These are phyloP conservation scores for Glareola pratincola DNA, from an alignment of 2,113 vertebrate genomes.

Conservation along the genomic window DNA sequence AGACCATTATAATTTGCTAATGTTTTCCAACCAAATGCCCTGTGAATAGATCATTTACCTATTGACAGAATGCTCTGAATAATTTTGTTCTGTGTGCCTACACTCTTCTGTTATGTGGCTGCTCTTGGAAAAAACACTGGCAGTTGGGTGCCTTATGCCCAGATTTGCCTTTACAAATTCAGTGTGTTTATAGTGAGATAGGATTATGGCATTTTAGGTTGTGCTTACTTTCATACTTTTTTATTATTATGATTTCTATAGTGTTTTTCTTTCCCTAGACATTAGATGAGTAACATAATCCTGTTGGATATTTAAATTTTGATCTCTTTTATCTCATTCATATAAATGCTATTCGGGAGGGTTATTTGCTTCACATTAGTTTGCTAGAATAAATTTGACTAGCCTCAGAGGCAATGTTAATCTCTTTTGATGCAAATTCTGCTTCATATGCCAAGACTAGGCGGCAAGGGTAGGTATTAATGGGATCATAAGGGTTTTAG, in stretches of 20 bases:
- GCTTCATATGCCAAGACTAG: neutral
- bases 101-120: neutral
- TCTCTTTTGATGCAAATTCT: neutral
- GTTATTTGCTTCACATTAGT: neutral
- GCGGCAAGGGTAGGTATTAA: neutral
- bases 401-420: neutral
- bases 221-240: neutral
- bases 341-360: neutral
- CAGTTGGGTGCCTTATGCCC: neutral
- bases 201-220: neutral
- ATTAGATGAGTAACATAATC: neutral
- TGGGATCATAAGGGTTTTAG: neutral
- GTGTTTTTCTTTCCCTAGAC: neutral
- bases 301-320: neutral
- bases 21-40: neutral
- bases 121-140: neutral
- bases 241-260: neutral
- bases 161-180: neutral
- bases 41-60: neutral
- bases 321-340: neutral
- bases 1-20: neutral
- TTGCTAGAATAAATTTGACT: constrained; percentile 14
- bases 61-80: neutral
- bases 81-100: neutral
- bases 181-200: neutral